Evolutionary conservation across 2,113 vertebrate genomes (phyloP), one percentile per base, ranked within the genome.

Genomic region (mouse (Mus musculus)): DNA sequence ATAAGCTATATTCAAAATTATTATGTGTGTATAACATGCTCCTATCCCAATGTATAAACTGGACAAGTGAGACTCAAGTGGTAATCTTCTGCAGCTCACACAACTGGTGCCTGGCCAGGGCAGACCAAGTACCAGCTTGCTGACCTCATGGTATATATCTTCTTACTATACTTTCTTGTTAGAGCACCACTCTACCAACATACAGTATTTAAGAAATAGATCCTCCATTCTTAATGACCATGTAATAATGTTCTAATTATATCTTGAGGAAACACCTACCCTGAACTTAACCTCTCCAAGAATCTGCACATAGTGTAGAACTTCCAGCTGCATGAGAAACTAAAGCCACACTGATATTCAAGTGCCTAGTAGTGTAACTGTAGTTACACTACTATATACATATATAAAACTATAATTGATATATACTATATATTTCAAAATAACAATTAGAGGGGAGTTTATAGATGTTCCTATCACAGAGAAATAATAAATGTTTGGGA

Each of bases 241-340:
- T 61, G 36, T 90, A 42, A 42, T 33, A n/a, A n/a, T 54, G 73
- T 12, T 73, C 63, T 86, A 82, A 17, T 75, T 71, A 56, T 39
- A 63, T 77, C 71, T 75, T 36, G 11, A 88, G 52, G n/a, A 63
- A 92, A 69, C 30, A 20, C 52, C 61, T 24, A 5, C 12, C 67
- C 14, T 14, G 2, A 20, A 87, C 19, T 8, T 52, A 14, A 39
- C 24, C 36, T 67, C 39, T 69, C 63, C 24, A 22, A 26, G 3
- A 80, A 85, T 42, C 63, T 80, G 52, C n/a, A 94, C 13, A 9
- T 82, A 30, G 1, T 65, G 8, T 52, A 72, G 30, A 36, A 11
- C n/a, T 73, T 88, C 65, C 63, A 82, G 36, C 54, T 80, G 26
- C 16, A 28, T 81, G 87, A 90, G 42, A 96, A 94, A 26, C 63